phyloP scores from a whole-genome alignment of 1,140 invertebrate genomes.

The Brachionus koreanus region DNA sequence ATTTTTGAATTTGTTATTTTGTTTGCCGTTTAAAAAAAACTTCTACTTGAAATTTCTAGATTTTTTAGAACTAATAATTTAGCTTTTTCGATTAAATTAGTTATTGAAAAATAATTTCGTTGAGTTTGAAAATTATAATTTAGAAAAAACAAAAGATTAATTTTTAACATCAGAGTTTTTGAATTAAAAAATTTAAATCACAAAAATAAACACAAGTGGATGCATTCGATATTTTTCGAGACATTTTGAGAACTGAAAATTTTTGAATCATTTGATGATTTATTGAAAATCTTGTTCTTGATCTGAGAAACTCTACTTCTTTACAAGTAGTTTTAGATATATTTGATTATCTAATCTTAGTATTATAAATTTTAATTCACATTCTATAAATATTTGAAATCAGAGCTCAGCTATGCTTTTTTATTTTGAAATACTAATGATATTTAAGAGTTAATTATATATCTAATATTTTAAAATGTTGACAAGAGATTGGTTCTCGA shows the following conservation, averaged over 20 bases:
- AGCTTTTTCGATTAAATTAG: no score
- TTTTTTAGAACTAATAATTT: no score
- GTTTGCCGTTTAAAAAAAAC: background rate
- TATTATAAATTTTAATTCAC: background rate
- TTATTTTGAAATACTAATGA: background rate
- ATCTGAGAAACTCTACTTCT: background rate
- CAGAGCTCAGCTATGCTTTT: background rate
- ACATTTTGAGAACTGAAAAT: background rate
- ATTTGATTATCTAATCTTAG: background rate
- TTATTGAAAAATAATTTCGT: no score
- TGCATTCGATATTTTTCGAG: background rate
- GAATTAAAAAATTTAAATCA: background rate
- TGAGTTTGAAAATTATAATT: no score
- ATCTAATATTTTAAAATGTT: background rate
- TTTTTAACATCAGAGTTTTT: background rate
- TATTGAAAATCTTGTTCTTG: background rate
- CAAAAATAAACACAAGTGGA: background rate
- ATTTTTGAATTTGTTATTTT: background rate
- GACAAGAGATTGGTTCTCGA: background rate
- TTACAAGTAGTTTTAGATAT: background rate
- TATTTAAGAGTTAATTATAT: background rate
- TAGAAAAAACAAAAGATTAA: background rate
- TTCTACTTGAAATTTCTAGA: background rate
- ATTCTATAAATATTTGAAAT: background rate
- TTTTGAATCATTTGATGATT: background rate